Percentiles rank a stretch among this genome's conserved stretches.
phyloP scores from a whole-genome alignment of 2,113 vertebrate genomes.

The Nothoprocta pentlandii region DNA sequence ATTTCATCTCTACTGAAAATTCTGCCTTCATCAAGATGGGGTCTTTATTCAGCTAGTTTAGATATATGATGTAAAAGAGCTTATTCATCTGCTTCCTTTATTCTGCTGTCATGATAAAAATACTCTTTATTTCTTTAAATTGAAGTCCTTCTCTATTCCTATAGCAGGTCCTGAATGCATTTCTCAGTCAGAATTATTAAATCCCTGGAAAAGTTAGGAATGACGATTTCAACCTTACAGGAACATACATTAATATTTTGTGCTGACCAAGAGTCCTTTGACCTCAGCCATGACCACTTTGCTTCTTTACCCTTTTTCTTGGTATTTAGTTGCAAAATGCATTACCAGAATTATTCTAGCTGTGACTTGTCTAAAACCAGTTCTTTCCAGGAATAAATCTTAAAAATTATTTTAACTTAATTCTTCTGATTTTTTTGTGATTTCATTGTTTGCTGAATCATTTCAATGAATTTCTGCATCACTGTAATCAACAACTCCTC shows the following conservation, averaged over 20 bases:
- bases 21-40: not conserved
- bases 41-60: not conserved
- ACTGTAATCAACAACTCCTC: not conserved
- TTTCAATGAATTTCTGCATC: not conserved
- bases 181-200: not conserved
- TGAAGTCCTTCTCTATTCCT: not conserved
- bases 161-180: not conserved
- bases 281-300: not conserved
- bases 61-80: not conserved
- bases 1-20: not conserved
- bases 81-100: not conserved
- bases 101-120: not conserved
- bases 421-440: not conserved
- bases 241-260: not conserved
- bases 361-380: not conserved
- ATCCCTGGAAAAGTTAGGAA: not conserved
- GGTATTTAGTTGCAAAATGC: not conserved
- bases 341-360: not conserved
- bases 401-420: not conserved
- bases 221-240: not conserved
- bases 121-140: not conserved
- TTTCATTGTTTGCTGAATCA: not conserved
- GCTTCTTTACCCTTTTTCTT: not conserved
- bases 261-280: not conserved
- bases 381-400: constrained; percentile 8